Evolutionary conservation across 1,140 invertebrate species (phyloP).

Genomic region (Hylaeus volcanicus): DNA sequence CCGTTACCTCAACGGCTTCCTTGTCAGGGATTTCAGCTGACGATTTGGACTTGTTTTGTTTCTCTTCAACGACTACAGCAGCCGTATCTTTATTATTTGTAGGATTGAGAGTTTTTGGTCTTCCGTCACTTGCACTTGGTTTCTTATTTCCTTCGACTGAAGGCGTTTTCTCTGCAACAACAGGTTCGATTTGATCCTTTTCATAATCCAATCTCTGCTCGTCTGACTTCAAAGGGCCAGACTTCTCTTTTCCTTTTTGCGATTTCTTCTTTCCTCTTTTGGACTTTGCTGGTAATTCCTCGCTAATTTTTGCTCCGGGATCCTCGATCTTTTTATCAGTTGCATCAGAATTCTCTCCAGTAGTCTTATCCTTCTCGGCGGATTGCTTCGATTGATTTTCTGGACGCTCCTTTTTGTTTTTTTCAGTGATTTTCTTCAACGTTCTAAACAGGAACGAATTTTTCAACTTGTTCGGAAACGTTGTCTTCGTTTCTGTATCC

Average conservation of each 20-base stretch:
- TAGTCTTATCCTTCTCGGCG: neutral
- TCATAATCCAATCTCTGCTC: neutral
- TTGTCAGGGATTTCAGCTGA: neutral
- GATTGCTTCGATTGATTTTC: neutral
- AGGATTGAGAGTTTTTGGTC: too few relatives aligned
- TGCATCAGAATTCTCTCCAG: neutral
- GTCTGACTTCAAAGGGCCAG: too few relatives aligned
- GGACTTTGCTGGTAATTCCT: neutral
- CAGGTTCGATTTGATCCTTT: neutral
- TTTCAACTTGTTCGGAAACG: conserved; percentile 9
- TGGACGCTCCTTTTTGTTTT: neutral
- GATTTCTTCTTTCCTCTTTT: neutral
- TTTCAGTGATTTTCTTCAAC: conserved; percentile 23
- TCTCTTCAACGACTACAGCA: neutral
- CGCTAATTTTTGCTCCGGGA: neutral
- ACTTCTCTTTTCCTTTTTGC: too few relatives aligned
- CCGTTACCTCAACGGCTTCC: neutral
- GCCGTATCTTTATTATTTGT: neutral
- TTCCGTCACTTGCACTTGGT: neutral
- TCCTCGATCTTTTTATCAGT: neutral
- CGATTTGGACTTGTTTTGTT: conserved; percentile 17
- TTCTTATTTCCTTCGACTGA: too few relatives aligned
- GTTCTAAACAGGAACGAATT: conserved; percentile 29
- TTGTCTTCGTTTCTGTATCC: neutral
- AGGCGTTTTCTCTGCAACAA: too few relatives aligned